Evolutionary conservation across 2,797 vertebrate genomes (phyloP), one percentile per base, ranked within the genome.

Genomic region (Alfaro cultratus): DNA sequence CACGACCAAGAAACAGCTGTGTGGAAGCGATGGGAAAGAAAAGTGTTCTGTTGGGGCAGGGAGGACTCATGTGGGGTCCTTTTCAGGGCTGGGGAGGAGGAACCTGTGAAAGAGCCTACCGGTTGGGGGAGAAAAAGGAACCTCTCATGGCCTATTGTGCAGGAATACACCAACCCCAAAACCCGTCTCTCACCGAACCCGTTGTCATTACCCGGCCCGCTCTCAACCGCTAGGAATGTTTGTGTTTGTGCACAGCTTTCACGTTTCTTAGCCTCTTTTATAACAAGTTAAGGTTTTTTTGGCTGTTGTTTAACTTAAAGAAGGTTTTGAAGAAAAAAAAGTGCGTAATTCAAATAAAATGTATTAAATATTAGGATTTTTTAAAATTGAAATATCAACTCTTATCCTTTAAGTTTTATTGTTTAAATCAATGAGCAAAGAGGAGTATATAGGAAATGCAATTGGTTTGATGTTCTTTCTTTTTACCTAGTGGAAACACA

Each of bases 31-130:
- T 95, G 93, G 92, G 92, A 95, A 96, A 91, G 88, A 74, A 93
- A 92, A 92, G 87, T 83, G 83, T 74, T 85, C 88, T 86, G 87
- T 89, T 77, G 81, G 88, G 85, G 75, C 88, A 84, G 75, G 60
- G 90, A 88, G 85, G 88, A 85, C 13, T 76, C 82, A 86, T 93
- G 88, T 94, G 93, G 89, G 92, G 94, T 95, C 83, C 88, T 91
- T 94, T 94, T 94, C 84, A 91, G 85, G 75, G 57, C 77, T 53
- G 84, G 76, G 89, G 86, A 90, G 89, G 87, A 83, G 90, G 75
- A 84, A 90, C 80, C 47, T 83, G 88, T 95, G 94, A 96, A 96
- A 95, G 93, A 88, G 75, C 90, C 91, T 95, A 93, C 95, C 92
- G 93, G 93, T 71, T 11, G 39, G 34, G 16, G 47, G 46, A 83